Base-by-base conservation (phyloP, 2,113 vertebrate genomes). In the Osmerus mordax region DNA sequence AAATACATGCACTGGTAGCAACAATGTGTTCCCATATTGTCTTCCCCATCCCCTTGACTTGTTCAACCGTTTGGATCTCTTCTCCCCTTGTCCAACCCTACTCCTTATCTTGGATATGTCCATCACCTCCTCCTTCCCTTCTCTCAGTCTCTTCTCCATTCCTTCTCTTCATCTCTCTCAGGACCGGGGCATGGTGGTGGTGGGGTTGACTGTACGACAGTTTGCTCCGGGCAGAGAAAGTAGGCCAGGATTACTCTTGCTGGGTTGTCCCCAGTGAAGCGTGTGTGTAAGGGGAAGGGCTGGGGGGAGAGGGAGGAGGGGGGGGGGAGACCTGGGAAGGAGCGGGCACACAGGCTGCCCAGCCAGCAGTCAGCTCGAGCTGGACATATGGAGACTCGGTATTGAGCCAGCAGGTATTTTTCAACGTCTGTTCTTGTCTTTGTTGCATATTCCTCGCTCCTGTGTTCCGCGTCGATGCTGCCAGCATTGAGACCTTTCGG, bases 181-280 rank as follows among this genome's bases (percentile, higher is more conserved):
- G 41, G 41, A 58, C 51, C 77, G 70, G 75, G 80, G 72, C 54
- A 74, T 70, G 68, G 77, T 21, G 25, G 69, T 21, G 54, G 75
- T 75, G 78, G 64, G 74, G 86, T 86, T 81, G 82, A 85, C 61
- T 76, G 69, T 83, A 76, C 74, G 77, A 73, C 78, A 72, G 71
- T 81, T 65, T n/a, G 84, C 89, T 90, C 75, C 81, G 67, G 88
- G 88, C 86, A 83, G 71, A 83, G 83, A 89, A 92, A 90, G 85
- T 88, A 89, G 91, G 89, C 89, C 90, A 92, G 78, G 87, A 91
- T 91, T 90, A 90, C 91, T 90, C 87, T 87, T 91, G 88, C 90
- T 86, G 87, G 86, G 89, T 91, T 90, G 89, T 92, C 85, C 90
- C 88, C 88, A 90, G 87, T 91, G 89, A 92, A 90, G 91, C 88